These are phyloP conservation scores for Embidobia sp. DNA, from an alignment of 2,888 invertebrate species.

Conservation along the genomic window DNA sequence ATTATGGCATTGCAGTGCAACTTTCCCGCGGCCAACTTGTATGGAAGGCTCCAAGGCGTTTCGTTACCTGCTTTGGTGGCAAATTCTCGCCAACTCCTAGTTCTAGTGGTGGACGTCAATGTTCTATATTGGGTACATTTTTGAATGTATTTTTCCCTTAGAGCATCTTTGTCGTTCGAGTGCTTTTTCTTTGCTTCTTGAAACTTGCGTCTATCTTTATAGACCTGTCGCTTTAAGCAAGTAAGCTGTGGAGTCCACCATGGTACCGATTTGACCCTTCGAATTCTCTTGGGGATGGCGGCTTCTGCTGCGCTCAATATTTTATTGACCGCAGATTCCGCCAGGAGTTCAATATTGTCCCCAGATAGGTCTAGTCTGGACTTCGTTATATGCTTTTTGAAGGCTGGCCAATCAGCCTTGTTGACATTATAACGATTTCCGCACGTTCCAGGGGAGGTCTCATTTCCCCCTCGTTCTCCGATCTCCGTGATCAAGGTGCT, in stretches of 20 bases:
- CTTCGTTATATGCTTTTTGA: too few species aligned
- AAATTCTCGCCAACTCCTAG: constrained; percentile 14
- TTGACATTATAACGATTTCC: too few species aligned
- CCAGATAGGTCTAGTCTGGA: too few species aligned
- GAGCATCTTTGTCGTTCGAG: neutral
- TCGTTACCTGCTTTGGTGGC: neutral
- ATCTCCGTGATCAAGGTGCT: neutral
- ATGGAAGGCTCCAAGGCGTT: constrained; percentile 1
- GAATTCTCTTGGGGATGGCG: neutral
- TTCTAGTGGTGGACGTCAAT: too few species aligned
- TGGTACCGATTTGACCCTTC: neutral
- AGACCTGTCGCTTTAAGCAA: neutral
- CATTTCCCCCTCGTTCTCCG: too few species aligned
- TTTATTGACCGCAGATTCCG: too few species aligned
- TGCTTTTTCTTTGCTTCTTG: neutral
- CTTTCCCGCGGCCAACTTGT: neutral
- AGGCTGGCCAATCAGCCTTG: too few species aligned
- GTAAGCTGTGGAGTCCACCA: constrained; percentile 25
- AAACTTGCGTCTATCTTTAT: neutral
- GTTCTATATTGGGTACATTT: neutral
- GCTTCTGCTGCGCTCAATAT: too few species aligned
- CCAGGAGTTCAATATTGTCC: too few species aligned
- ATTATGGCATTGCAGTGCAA: neutral
- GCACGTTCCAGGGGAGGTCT: too few species aligned
- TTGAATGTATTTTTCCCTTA: neutral